Percentiles rank a stretch among this genome's conserved stretches.
Evolutionary conservation across 1,140 invertebrate genomes (phyloP).

Genomic region (Leptopilina clavipes): DNA sequence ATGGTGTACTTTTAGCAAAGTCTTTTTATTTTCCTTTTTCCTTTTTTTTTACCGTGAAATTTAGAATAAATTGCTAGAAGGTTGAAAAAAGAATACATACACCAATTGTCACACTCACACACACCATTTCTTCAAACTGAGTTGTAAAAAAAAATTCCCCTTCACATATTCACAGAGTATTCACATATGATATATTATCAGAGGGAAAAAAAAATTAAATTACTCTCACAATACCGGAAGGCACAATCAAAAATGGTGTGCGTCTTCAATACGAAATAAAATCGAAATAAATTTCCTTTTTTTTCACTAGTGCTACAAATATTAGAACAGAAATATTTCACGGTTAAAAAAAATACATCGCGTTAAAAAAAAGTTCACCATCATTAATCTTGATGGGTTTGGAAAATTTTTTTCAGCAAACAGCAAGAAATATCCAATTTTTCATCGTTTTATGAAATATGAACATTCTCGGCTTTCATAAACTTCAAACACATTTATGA

Average conservation of each 20-base stretch:
- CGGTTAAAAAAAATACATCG: neutral
- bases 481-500: neutral
- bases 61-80: conserved; percentile 16
- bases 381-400: conserved; percentile 5
- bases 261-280: neutral
- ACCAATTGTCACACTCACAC: conserved; percentile 1
- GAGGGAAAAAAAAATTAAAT: neutral
- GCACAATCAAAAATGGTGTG: neutral
- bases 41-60: neutral
- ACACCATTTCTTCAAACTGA: neutral
- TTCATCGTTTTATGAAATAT: conserved; percentile 1
- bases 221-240: neutral
- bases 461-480: neutral
- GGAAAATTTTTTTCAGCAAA: neutral
- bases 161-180: neutral
- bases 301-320: too few relatives aligned
- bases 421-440: neutral
- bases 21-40: neutral
- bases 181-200: conserved; percentile 1
- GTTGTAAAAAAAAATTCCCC: neutral
- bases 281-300: too few relatives aligned
- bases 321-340: neutral
- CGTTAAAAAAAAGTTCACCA: neutral
- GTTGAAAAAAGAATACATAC: neutral
- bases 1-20: conserved; percentile 11